phyloP scores from a whole-genome alignment of 1,140 invertebrate genomes.

The Diprion similis region DNA sequence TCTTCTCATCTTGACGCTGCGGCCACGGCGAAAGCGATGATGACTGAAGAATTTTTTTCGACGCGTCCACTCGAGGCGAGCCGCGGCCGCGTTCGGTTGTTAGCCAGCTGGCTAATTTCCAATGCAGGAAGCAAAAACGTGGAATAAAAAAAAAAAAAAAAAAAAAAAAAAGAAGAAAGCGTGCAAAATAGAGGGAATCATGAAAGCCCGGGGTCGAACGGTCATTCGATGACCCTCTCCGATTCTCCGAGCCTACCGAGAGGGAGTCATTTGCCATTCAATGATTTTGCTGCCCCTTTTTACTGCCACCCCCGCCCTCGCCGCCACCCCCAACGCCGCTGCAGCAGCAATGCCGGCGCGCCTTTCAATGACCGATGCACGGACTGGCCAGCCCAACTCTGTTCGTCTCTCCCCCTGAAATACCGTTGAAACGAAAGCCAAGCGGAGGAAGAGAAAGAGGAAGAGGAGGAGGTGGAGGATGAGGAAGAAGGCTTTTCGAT shows the following conservation, averaged over 20 bases:
- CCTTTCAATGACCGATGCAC: constrained; percentile 36
- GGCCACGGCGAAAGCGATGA: no score
- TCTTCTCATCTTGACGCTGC: no score
- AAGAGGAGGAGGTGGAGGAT: constrained; percentile 8
- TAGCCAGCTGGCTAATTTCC: constrained; percentile 7
- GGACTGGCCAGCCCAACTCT: constrained; percentile 17
- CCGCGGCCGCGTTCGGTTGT: neutral
- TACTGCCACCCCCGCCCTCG: constrained; percentile 22
- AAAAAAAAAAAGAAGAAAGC: no score
- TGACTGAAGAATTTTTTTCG: no score
- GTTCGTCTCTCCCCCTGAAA: constrained; percentile 17
- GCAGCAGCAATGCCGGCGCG: constrained; percentile 22
- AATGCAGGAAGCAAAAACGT: neutral
- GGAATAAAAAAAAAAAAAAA: no score
- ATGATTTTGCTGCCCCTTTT: constrained; percentile 7
- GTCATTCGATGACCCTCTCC: constrained; percentile 2
- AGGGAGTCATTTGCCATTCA: neutral
- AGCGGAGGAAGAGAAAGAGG: neutral
- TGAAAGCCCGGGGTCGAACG: neutral
- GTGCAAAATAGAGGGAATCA: neutral
- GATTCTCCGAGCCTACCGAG: no score
- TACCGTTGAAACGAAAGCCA: constrained; percentile 19
- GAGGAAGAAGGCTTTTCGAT: neutral
- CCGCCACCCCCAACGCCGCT: constrained; percentile 8
- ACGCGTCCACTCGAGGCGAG: no score